These are phyloP conservation scores for Castor canadensis DNA, from an alignment of 2,113 vertebrate genomes.

Conservation along the genomic window DNA sequence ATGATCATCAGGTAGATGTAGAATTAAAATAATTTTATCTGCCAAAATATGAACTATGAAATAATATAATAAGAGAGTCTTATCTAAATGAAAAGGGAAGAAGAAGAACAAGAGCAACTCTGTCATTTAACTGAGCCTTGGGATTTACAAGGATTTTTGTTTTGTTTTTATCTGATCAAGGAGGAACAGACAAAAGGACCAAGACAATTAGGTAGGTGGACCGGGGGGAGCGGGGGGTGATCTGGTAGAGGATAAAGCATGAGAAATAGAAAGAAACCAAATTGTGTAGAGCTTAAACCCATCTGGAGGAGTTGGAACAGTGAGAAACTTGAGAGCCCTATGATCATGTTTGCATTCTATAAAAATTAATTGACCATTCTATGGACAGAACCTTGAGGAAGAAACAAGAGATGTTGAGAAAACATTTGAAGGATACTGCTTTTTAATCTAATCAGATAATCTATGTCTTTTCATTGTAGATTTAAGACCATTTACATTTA, in stretches of 20 bases:
- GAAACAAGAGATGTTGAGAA: background rate
- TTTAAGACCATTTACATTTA: too few species aligned
- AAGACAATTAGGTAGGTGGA: background rate
- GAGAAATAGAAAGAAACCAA: background rate
- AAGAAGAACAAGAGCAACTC: background rate
- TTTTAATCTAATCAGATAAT: too few species aligned
- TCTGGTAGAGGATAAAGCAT: background rate
- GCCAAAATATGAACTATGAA: background rate
- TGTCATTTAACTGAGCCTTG: background rate
- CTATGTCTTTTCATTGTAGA: too few species aligned
- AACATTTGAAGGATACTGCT: background rate
- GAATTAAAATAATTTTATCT: constrained; percentile 2
- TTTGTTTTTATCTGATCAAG: background rate
- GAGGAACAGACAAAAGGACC: background rate
- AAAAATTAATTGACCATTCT: background rate
- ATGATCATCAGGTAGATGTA: background rate
- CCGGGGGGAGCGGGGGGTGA: background rate
- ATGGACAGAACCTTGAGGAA: background rate
- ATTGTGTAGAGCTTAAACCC: fast-evolving
- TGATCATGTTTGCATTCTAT: background rate
- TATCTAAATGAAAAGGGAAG: background rate
- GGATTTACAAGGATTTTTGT: background rate
- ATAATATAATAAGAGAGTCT: background rate
- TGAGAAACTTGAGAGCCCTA: background rate
- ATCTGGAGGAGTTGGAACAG: background rate